Conservation (phyloP, 2,888 invertebrate genomes). For the Dinocampus coccinellae region DNA sequence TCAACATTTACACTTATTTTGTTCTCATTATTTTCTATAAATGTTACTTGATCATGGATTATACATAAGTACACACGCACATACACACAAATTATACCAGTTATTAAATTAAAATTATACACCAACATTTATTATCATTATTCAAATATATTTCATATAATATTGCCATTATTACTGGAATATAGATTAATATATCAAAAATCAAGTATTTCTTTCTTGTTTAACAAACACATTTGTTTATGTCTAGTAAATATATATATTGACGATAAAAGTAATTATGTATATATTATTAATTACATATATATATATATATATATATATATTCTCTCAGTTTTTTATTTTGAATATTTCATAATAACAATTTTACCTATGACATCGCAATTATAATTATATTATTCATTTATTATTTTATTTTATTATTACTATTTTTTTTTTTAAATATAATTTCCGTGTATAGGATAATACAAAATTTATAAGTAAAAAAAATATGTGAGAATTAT, state of each 20-base stretch:
- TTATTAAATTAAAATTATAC: conserved; percentile 23
- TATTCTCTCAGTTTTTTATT: not conserved
- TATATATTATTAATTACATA: not conserved
- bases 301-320: not conserved
- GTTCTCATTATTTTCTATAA: no score
- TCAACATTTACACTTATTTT: no score
- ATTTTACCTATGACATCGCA: not conserved
- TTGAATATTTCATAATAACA: no score
- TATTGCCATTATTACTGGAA: no score
- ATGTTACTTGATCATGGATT: no score
- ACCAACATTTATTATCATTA: not conserved
- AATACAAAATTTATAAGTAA: not conserved
- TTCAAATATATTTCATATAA: not conserved
- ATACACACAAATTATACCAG: conserved; percentile 32
- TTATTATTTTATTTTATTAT: not conserved
- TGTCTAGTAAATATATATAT: conserved; percentile 3
- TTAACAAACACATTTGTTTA: not conserved
- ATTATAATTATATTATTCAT: not conserved
- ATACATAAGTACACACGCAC: not conserved
- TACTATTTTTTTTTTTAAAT: not conserved
- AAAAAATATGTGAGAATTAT: not conserved
- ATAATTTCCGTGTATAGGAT: not conserved
- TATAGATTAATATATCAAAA: conserved; percentile 27
- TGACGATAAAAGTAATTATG: conserved; percentile 2
- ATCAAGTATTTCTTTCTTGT: not conserved